Conservation (phyloP, 2,888 invertebrate genomes). For the Dicycla oo region DNA sequence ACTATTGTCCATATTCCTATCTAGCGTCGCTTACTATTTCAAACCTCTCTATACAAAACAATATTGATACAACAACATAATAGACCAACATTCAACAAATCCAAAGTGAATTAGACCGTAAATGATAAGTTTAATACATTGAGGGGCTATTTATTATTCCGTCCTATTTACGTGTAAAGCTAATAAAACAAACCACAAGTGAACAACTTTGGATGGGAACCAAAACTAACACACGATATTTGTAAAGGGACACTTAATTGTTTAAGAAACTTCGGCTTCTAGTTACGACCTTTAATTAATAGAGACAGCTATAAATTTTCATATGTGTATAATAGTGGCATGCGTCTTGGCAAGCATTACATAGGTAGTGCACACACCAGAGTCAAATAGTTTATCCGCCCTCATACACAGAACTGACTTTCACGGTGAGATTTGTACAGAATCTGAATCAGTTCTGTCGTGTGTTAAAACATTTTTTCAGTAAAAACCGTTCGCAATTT, state of each 20-base stretch:
- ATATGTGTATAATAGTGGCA: slow-evolving; percentile 70
- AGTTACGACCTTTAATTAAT: slow-evolving; percentile 80
- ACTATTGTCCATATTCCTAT: slow-evolving; percentile 48
- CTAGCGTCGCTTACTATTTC: slow-evolving; percentile 28
- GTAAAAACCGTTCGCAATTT: too few species aligned
- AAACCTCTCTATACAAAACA: slow-evolving; percentile 47
- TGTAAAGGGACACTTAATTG: slow-evolving; percentile 74
- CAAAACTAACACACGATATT: slow-evolving; percentile 70
- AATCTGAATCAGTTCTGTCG: too few species aligned
- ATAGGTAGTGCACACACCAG: not conserved
- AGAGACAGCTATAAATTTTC: slow-evolving; percentile 79
- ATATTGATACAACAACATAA: slow-evolving; percentile 44
- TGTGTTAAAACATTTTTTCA: not conserved
- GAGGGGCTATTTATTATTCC: slow-evolving; percentile 58
- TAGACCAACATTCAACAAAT: slow-evolving; percentile 45
- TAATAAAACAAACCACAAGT: slow-evolving; percentile 66
- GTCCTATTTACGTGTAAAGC: slow-evolving; percentile 58
- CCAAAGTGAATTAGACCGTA: slow-evolving; percentile 49
- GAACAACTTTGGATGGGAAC: slow-evolving; percentile 63
- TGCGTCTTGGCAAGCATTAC: slow-evolving; percentile 73
- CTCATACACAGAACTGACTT: not conserved
- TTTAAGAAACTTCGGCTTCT: slow-evolving; percentile 74
- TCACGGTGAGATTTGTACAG: too few species aligned
- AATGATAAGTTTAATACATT: slow-evolving; percentile 58
- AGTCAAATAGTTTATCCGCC: not conserved